phyloP scores from a whole-genome alignment of 2,888 invertebrate genomes.

The Piscicola geometra region DNA sequence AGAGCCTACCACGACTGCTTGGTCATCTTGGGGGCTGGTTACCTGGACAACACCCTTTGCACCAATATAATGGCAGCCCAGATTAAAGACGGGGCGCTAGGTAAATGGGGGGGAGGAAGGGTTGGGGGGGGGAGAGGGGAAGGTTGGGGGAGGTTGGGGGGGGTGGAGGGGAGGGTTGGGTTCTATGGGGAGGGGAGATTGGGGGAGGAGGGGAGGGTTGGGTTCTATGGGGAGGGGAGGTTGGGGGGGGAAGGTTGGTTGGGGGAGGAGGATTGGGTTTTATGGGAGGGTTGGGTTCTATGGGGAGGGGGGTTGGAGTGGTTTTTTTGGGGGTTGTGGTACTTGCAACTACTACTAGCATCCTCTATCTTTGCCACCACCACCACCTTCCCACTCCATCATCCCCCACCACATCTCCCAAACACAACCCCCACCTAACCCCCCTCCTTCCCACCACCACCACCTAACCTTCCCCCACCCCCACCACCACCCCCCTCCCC shows the following conservation, averaged over 20 bases:
- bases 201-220: constrained; percentile 44
- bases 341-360: not conserved
- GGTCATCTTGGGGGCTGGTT: constrained; percentile 44
- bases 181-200: constrained; percentile 43
- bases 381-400: not conserved
- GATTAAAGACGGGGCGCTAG: constrained; percentile 35
- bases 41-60: constrained; percentile 44
- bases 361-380: not conserved
- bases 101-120: constrained; percentile 38
- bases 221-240: constrained; percentile 44
- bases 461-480: not conserved
- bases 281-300: too few relatives aligned
- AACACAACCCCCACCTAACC: not conserved
- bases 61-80: constrained; percentile 42
- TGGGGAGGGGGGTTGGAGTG: too few relatives aligned
- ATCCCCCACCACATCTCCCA: not conserved
- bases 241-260: constrained; percentile 38
- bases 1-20: constrained; percentile 43
- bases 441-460: not conserved
- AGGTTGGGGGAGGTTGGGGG: constrained; percentile 43
- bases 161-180: constrained; percentile 42
- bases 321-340: too few relatives aligned
- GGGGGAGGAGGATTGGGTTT: too few relatives aligned
- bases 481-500: not conserved
- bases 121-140: constrained; percentile 41